Conservation (phyloP, 2,888 invertebrate genomes). For the Drosophila fulvimacula region DNA sequence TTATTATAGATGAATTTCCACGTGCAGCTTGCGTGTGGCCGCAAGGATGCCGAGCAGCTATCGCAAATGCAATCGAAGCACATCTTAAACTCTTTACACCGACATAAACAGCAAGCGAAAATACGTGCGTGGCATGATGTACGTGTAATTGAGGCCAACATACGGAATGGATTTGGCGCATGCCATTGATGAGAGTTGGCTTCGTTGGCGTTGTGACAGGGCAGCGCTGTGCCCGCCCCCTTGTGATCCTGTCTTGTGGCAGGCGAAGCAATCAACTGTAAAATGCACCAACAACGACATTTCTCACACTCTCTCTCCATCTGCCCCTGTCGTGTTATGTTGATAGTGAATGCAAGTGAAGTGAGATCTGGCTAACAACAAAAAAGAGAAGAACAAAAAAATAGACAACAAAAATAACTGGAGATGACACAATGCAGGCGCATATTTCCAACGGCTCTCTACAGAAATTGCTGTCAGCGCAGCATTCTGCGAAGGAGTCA, state of each 20-base stretch:
- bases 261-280: slow-evolving; percentile 69
- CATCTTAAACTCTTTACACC: slow-evolving; percentile 80
- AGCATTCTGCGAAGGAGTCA: slow-evolving; percentile 38
- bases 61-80: slow-evolving; percentile 50
- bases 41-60: slow-evolving; percentile 15
- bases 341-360: slow-evolving; percentile 66
- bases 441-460: slow-evolving; percentile 60
- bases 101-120: slow-evolving; percentile 70
- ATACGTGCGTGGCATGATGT: slow-evolving; percentile 74
- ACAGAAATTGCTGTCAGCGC: slow-evolving; percentile 73
- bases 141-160: slow-evolving; percentile 70
- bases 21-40: slow-evolving; percentile 38
- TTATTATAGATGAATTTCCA: slow-evolving; percentile 40
- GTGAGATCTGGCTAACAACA: slow-evolving; percentile 45
- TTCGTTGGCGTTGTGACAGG: slow-evolving; percentile 37
- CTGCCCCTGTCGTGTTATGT: slow-evolving; percentile 30
- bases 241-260: slow-evolving; percentile 36
- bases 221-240: slow-evolving; percentile 19
- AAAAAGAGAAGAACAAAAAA: background rate
- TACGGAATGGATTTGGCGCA: slow-evolving; percentile 37
- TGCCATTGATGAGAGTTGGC: slow-evolving; percentile 48
- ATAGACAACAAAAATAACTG: slow-evolving; percentile 11
- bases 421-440: slow-evolving; percentile 48
- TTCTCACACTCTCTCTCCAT: background rate
- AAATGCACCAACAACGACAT: slow-evolving; percentile 69